These are phyloP conservation scores for Empis livida DNA, from an alignment of 2,888 invertebrate species.

Conservation along the genomic window DNA sequence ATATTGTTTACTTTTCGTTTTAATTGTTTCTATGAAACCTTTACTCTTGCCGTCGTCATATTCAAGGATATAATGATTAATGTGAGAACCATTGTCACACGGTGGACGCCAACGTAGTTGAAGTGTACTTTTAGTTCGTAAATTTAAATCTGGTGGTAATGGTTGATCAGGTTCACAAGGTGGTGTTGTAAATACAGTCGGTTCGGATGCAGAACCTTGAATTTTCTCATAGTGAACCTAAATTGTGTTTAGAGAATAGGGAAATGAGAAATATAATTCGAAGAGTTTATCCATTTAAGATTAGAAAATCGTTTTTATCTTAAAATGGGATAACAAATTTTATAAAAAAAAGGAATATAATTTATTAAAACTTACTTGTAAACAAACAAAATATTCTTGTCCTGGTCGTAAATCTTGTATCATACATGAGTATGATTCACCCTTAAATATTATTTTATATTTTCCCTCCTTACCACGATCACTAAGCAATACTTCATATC, in stretches of 20 bases:
- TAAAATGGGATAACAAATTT: too few species aligned
- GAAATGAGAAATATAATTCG: neutral
- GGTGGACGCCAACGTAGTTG: slow-evolving; percentile 60
- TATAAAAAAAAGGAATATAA: too few species aligned
- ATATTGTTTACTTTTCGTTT: slow-evolving; percentile 61
- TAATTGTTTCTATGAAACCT: slow-evolving; percentile 58
- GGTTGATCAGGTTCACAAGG: slow-evolving; percentile 70
- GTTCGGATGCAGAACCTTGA: slow-evolving; percentile 62
- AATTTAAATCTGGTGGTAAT: slow-evolving; percentile 57
- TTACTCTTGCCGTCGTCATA: slow-evolving; percentile 57
- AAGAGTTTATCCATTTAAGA: neutral
- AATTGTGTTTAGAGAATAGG: neutral
- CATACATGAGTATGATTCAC: slow-evolving; percentile 60
- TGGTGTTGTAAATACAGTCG: slow-evolving; percentile 67
- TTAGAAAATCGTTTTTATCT: neutral
- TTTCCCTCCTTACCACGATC: slow-evolving; percentile 67
- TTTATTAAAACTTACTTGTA: slow-evolving; percentile 57
- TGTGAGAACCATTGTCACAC: slow-evolving; percentile 66
- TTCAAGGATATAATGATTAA: slow-evolving; percentile 65
- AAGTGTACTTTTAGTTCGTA: slow-evolving; percentile 56
- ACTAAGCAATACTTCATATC: slow-evolving; percentile 69
- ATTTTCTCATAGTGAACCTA: slow-evolving; percentile 47
- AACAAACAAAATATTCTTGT: slow-evolving; percentile 73
- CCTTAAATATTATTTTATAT: slow-evolving; percentile 74
- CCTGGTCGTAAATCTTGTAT: slow-evolving; percentile 77